These are phyloP conservation scores for Microtus richardsoni DNA, from an alignment of 2,113 vertebrate species.

Conservation along the genomic window DNA sequence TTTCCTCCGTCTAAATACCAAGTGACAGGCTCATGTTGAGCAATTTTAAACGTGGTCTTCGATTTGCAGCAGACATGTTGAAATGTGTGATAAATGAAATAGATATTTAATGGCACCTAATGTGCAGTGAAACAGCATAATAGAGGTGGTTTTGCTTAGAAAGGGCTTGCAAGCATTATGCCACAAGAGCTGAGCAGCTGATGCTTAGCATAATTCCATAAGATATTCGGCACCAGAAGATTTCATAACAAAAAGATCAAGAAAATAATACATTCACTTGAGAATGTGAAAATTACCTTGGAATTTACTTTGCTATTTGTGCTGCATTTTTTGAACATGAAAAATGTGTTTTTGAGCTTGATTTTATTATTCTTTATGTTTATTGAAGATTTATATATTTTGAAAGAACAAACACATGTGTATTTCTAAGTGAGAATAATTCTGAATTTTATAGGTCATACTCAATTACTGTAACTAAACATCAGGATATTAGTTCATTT, in stretches of 20 bases:
- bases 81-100: slow-evolving; percentile 77
- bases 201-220: slow-evolving; percentile 75
- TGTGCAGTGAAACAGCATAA: slow-evolving; percentile 65
- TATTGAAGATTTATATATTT: slow-evolving; percentile 48
- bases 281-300: slow-evolving; percentile 76
- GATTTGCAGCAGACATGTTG: slow-evolving; percentile 50
- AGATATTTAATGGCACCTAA: slow-evolving; percentile 78
- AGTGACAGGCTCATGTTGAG: slow-evolving; percentile 65
- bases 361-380: slow-evolving; percentile 50
- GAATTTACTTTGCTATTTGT: slow-evolving; percentile 70
- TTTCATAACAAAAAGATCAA: slow-evolving; percentile 73
- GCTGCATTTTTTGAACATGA: slow-evolving; percentile 57
- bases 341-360: slow-evolving; percentile 34
- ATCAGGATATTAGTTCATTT: slow-evolving; percentile 47
- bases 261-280: slow-evolving; percentile 74
- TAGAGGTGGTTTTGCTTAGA: slow-evolving; percentile 58
- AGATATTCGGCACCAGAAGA: slow-evolving; percentile 71
- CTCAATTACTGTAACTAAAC: background rate
- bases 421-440: slow-evolving; percentile 57
- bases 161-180: slow-evolving; percentile 66
- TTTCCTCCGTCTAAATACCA: slow-evolving; percentile 73
- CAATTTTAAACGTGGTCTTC: slow-evolving; percentile 73
- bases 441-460: slow-evolving; percentile 50
- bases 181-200: slow-evolving; percentile 49
- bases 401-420: slow-evolving; percentile 53